Base-by-base conservation (phyloP, 2,888 invertebrate species). In the Tinea pellionella region DNA sequence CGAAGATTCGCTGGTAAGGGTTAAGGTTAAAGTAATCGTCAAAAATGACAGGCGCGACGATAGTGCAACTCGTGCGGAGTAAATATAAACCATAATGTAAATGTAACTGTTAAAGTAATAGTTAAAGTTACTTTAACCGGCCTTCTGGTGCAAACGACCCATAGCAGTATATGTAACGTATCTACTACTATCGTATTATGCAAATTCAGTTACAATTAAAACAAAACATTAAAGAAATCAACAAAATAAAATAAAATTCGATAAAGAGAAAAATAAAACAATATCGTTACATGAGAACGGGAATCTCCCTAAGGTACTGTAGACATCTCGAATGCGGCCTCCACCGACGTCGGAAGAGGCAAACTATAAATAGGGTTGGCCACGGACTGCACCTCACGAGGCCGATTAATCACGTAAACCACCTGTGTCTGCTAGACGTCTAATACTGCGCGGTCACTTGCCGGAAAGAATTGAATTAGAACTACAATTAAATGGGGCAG, bases 361-460 rank as follows among this genome's bases (percentile, higher is more conserved):
- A 15, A 55, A 57, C 57, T 57, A 57, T 57, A 57, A 74, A 77
- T 75, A 77, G 75, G 72, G 74, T 69, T 69, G 72, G 67, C 67
- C 70, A 70, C 70, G 70, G 68, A 69, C 67, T 65, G 60, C 66
- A 67, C 67, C 75, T 74, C 77, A 69, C 66, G 66, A 68, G 71
- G 68, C 72, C 77, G 74, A 82, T 83, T 78, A 80, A 81, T 83
- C 81, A 81, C 69, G 61, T 61, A 65, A 68, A 70, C 77, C 80
- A 82, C 81, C 61, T 61, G 61, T 51, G 61, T 57, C 61, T 56
- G 53, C 58, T 19, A 55, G 53, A 19, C 32, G 32, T 32, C 30
- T 32, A 16, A 32, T 32, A 16, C 57, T 13, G 57, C 29, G 9
- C 15, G 57, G 32, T 32, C 57, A 57, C 57, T 32, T 57, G 18